phyloP scores from a whole-genome alignment of 2,888 invertebrate genomes.

The Fragum whitleyi region DNA sequence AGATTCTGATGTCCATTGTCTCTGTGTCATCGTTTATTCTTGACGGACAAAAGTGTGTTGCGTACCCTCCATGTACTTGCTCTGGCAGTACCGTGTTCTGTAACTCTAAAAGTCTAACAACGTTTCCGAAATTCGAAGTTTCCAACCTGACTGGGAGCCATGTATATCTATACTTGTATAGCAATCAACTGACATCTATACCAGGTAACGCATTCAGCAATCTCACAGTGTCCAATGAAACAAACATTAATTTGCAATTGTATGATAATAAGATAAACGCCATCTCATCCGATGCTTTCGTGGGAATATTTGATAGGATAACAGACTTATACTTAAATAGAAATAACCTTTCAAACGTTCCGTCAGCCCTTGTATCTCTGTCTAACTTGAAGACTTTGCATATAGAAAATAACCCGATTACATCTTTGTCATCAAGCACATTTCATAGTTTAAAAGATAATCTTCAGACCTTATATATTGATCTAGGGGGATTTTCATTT shows the following conservation, averaged over 20 bases:
- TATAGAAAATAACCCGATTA: background rate
- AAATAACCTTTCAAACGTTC: background rate
- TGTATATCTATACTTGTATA: background rate
- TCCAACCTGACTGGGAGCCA: background rate
- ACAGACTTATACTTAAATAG: background rate
- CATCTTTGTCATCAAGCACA: background rate
- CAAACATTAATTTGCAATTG: background rate
- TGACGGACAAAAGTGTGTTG: background rate
- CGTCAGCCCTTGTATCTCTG: background rate
- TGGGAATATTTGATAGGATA: background rate
- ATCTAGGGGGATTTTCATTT: background rate
- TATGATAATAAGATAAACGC: background rate
- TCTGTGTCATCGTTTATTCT: background rate
- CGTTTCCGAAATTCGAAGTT: background rate
- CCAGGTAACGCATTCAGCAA: background rate
- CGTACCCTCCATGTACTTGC: background rate
- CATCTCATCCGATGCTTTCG: background rate
- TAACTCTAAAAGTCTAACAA: background rate
- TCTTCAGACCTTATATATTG: background rate
- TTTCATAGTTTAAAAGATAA: background rate
- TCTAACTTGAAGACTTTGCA: background rate
- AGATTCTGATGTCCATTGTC: background rate
- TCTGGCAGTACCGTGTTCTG: background rate
- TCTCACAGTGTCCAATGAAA: background rate
- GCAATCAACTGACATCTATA: background rate